These are phyloP conservation scores for Ostrea denselamellosa DNA, from an alignment of 1,140 invertebrate species.

Conservation along the genomic window DNA sequence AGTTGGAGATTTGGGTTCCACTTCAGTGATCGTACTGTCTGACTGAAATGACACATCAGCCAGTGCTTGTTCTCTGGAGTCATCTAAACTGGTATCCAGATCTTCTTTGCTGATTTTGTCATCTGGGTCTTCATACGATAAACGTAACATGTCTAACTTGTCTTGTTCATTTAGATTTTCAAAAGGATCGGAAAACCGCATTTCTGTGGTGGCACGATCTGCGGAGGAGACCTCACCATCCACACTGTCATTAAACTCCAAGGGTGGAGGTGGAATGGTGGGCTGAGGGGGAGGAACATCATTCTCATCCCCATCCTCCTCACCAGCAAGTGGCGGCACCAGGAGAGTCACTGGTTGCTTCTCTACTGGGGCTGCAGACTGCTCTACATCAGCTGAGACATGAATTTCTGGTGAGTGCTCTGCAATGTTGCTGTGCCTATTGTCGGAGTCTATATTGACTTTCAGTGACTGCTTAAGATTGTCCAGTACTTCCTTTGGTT, in stretches of 20 bases:
- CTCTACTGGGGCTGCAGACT: neutral
- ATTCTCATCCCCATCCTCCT: neutral
- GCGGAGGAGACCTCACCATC: conserved; percentile 1
- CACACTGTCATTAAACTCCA: conserved; percentile 15
- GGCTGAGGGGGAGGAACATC: conserved; percentile 27
- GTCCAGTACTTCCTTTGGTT: neutral
- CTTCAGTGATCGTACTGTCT: conserved; percentile 12
- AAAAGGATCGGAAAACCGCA: conserved; percentile 45
- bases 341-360: neutral
- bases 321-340: conserved; percentile 21
- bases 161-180: conserved; percentile 65
- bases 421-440: neutral
- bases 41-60: conserved; percentile 27
- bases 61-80: neutral
- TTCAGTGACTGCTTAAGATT: neutral
- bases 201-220: neutral
- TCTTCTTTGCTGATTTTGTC: conserved; percentile 38
- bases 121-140: conserved; percentile 64
- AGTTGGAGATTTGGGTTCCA: conserved; percentile 56
- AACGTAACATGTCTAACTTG: conserved; percentile 64
- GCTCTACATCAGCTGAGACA: neutral
- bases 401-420: conserved; percentile 2
- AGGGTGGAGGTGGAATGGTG: neutral
- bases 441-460: neutral
- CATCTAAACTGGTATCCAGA: conserved; percentile 38